These are phyloP conservation scores for Pelodiscus sinensis DNA, from an alignment of 2,113 vertebrate species.

Conservation along the genomic window DNA sequence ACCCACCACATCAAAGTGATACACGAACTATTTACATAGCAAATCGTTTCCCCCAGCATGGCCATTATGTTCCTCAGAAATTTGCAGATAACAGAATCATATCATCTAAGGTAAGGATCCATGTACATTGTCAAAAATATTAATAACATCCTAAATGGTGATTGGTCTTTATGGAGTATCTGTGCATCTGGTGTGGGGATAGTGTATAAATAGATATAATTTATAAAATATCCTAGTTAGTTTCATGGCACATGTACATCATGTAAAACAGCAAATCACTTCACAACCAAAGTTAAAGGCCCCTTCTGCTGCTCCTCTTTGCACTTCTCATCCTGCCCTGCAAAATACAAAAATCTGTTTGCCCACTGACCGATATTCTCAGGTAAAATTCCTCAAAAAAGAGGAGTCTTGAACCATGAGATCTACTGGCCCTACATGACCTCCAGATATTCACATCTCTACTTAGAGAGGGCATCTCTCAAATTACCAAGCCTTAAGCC, in stretches of 20 bases:
- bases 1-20: slow-evolving; percentile 97
- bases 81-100: slow-evolving; percentile 98
- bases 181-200: fast-evolving
- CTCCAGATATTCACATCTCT: not conserved
- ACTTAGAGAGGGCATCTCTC: not conserved
- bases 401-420: not conserved
- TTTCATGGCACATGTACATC: not conserved
- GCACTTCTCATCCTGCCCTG: not conserved
- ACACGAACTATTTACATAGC: slow-evolving; percentile 97
- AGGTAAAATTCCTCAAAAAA: not conserved
- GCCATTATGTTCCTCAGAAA: slow-evolving; percentile 94
- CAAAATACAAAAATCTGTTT: not conserved
- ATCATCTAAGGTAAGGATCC: slow-evolving; percentile 93
- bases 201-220: not conserved
- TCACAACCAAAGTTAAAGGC: not conserved
- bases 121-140: not conserved
- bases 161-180: not conserved
- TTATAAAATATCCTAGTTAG: not conserved
- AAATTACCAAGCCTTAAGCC: not conserved
- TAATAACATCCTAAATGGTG: too few relatives aligned
- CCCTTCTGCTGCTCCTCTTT: not conserved
- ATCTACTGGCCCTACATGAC: not conserved
- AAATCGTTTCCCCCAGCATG: slow-evolving; percentile 94
- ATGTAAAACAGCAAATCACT: not conserved
- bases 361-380: not conserved